Percentiles rank a stretch among this genome's conserved stretches.
These are phyloP conservation scores for Numida meleagris DNA, from an alignment of 2,113 vertebrate species.

Conservation along the genomic window DNA sequence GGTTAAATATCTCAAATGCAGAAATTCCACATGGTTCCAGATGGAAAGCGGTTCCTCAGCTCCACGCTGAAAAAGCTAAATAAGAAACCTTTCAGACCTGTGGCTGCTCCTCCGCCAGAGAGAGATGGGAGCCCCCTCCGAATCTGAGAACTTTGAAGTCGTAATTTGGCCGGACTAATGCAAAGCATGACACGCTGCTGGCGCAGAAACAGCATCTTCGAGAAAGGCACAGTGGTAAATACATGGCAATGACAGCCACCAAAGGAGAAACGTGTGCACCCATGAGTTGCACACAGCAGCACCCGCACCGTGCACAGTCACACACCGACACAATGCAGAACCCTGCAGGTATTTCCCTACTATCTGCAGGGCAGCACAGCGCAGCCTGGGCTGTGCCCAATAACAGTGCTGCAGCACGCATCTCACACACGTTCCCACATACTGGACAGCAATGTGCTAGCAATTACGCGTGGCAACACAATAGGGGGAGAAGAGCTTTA, in stretches of 20 bases:
- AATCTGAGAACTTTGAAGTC: constrained; percentile 67
- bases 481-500: background rate
- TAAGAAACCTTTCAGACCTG: constrained; percentile 53
- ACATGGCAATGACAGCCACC: background rate
- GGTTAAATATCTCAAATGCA: constrained; percentile 75
- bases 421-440: fast-evolving
- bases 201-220: background rate
- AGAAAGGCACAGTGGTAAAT: background rate
- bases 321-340: fast-evolving
- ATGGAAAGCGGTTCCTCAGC: constrained; percentile 66
- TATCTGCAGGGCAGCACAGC: fast-evolving
- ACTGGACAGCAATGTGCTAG: background rate
- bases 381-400: fast-evolving
- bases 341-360: fast-evolving
- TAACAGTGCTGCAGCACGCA: fast-evolving
- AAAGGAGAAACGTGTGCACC: constrained; percentile 22
- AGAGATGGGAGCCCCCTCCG: background rate
- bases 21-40: constrained; percentile 76
- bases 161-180: constrained; percentile 61
- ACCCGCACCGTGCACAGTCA: background rate
- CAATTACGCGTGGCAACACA: fast-evolving
- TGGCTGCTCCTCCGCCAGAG: background rate
- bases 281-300: background rate
- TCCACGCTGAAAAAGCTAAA: background rate
- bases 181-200: constrained; percentile 50